A percentile compares a stretch with the other conserved stretches of the same genome.
Conservation (phyloP, 2,888 invertebrate species). For the Dryobotodes eremita region DNA sequence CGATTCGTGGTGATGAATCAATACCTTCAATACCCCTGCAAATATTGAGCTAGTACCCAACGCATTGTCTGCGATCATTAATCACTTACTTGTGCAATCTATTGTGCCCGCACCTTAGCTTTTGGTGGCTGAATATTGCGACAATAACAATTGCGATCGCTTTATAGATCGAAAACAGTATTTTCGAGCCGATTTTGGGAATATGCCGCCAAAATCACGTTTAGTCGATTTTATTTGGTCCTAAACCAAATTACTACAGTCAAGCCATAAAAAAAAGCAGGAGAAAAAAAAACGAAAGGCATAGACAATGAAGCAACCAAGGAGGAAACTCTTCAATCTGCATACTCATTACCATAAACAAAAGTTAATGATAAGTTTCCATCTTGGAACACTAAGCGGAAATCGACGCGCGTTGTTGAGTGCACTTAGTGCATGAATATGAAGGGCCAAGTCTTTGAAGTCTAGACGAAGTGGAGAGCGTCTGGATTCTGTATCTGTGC, state of each 20-base stretch:
- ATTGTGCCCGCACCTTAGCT: slow-evolving; percentile 59
- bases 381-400: slow-evolving; percentile 57
- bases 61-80: slow-evolving; percentile 66
- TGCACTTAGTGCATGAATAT: slow-evolving; percentile 59
- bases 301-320: slow-evolving; percentile 27
- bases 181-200: not conserved
- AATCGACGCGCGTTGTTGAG: slow-evolving; percentile 50
- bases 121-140: slow-evolving; percentile 51
- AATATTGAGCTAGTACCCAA: slow-evolving; percentile 49
- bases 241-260: not conserved
- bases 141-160: slow-evolving; percentile 37
- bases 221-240: not conserved
- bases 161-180: not conserved
- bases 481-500: slow-evolving; percentile 50
- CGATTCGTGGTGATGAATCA: slow-evolving; percentile 57
- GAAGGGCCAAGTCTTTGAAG: slow-evolving; percentile 61
- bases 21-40: slow-evolving; percentile 57
- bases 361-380: slow-evolving; percentile 54
- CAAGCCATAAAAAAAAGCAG: not conserved
- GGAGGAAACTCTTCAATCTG: slow-evolving; percentile 37
- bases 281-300: not conserved
- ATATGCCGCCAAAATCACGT: not conserved
- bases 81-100: slow-evolving; percentile 68
- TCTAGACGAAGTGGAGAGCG: slow-evolving; percentile 64
- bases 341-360: slow-evolving; percentile 60